Percentiles rank a stretch among this genome's conserved stretches.
Evolutionary conservation across 23 tunicate species (phyloP).

Genomic region (Aplidium turbinatum): DNA sequence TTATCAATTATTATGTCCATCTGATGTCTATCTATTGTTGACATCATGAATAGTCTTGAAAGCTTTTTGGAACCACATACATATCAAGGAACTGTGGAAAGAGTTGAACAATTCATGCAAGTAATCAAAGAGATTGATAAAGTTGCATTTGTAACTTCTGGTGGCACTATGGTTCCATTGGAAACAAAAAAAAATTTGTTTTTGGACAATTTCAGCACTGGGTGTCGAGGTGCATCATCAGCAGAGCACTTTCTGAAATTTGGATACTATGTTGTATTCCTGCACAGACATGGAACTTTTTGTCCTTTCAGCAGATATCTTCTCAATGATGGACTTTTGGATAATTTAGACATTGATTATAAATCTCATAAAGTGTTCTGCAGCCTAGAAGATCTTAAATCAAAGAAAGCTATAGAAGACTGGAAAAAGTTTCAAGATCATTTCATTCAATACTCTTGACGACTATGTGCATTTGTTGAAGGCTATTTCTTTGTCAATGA

Average conservation of each 20-base stretch:
- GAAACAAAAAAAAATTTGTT: constrained; percentile 58
- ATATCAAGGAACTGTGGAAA: no score
- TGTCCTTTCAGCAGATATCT: constrained; percentile 67
- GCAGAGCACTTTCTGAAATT: constrained; percentile 63
- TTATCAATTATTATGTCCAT: no score
- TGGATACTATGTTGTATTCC: constrained; percentile 64
- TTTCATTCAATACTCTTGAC: constrained; percentile 37
- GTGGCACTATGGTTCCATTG: constrained; percentile 77
- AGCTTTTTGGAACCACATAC: no score
- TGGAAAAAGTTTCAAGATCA: background rate
- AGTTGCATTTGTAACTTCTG: constrained; percentile 80
- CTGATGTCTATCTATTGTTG: no score
- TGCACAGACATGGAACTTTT: constrained; percentile 53
- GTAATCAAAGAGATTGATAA: no score
- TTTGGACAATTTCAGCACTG: constrained; percentile 94
- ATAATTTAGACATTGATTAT: background rate
- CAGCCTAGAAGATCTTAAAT: background rate
- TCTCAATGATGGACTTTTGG: background rate
- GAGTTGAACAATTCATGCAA: no score
- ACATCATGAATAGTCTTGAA: no score
- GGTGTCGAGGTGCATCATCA: constrained; percentile 84
- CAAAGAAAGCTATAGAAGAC: constrained; percentile 1
- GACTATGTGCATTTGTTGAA: constrained; percentile 32
- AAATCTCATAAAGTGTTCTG: background rate
- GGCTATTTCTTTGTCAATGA: constrained; percentile 15